Evolutionary conservation across 1,140 invertebrate genomes (phyloP), one percentile per base, ranked within the genome.

Genomic region (Acyrthosiphon pisum): DNA sequence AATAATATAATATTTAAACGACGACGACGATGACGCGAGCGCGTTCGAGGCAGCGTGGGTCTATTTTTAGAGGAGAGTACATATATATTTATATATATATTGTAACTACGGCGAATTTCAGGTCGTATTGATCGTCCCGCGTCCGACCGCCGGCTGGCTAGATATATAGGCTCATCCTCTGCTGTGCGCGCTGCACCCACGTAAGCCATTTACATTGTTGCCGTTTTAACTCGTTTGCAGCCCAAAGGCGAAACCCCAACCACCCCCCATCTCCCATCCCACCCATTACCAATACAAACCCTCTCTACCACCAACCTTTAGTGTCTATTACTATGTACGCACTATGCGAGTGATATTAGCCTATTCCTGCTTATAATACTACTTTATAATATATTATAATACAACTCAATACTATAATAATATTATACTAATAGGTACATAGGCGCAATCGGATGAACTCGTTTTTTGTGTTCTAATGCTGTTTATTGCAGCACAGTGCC

Each of bases 81-180:
- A 60, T 76, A 26, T 56, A 26, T 56, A 56, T 56, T n/a, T 60
- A 60, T 76, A 26, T 56, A 26, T 56, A 56, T 56, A 76, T 76
- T 76, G 60, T 76, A 76, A 89, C 87, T 20, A 89, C 91, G 76
- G 90, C 26, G 56, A 93, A 92, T 87, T 84, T 84, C 53, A 90
- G 89, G 89, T 90, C 48, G 93, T 93, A 93, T 93, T 93, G 93
- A 93, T 93, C 93, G 93, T 53, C 83, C 93, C 86, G 86, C 86
- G 86, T 50, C 92, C 93, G 2, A 94, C 88, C 91, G 81, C 91
- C 60, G 60, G 60, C 60, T 76, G 60, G 60, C 60, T 68, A 84
- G 60, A 92, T 81, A 88, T 84, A 84, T 90, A 81, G 48, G 46
- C 90, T 92, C 93, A 84, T 87, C 81, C 93, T 91, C 50, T 53